Evolutionary conservation across 2,888 invertebrate species (phyloP).

Genomic region (Anodontia alba): DNA sequence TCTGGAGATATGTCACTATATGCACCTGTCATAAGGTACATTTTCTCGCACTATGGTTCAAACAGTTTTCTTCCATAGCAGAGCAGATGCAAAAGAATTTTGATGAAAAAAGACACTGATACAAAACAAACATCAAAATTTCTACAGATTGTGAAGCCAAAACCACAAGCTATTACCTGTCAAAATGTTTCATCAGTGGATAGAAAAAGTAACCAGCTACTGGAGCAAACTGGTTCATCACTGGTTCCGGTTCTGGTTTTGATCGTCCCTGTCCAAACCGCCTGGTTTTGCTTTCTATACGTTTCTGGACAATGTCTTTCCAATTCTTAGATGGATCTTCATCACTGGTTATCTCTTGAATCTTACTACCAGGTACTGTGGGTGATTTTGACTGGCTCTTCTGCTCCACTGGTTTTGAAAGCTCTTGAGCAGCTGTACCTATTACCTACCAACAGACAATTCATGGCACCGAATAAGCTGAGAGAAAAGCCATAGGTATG

Average conservation of each 20-base stretch:
- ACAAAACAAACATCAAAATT: too few species aligned
- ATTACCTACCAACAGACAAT: constrained; percentile 77
- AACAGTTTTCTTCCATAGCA: too few species aligned
- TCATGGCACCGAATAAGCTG: too few species aligned
- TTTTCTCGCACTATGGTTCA: too few species aligned
- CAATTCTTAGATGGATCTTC: constrained; percentile 67
- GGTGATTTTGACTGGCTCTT: background rate
- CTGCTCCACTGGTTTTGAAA: constrained; percentile 73
- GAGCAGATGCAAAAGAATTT: too few species aligned
- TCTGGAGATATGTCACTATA: too few species aligned
- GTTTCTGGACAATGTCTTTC: constrained; percentile 89
- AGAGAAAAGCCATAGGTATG: background rate
- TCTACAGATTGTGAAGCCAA: too few species aligned
- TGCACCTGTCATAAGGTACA: too few species aligned
- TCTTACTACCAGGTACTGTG: constrained; percentile 59
- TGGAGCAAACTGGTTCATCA: constrained; percentile 89
- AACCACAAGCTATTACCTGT: constrained; percentile 78
- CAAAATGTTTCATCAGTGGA: constrained; percentile 86
- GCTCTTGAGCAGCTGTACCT: constrained; percentile 78
- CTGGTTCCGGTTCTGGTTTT: constrained; percentile 84
- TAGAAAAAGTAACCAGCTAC: constrained; percentile 94
- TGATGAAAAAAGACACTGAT: too few species aligned
- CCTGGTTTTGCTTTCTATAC: constrained; percentile 91
- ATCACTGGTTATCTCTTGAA: constrained; percentile 83
- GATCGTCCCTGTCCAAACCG: constrained; percentile 86